Evolutionary conservation across 2,797 vertebrate genomes (phyloP).

Genomic region (Crenuchus spilurus): DNA sequence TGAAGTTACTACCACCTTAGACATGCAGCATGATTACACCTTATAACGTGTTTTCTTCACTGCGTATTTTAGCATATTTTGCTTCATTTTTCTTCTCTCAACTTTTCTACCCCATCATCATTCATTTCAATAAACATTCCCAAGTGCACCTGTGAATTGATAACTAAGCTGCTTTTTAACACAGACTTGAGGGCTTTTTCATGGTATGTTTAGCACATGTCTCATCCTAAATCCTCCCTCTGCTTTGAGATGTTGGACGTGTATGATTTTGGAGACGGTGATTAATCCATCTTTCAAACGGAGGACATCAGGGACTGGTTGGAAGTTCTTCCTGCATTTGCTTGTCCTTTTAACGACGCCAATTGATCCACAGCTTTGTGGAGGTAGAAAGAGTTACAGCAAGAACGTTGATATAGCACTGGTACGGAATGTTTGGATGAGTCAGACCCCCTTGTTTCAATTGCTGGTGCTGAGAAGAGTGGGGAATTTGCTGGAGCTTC

Average conservation of each 20-base stretch:
- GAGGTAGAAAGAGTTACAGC: background rate
- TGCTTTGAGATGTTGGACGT: background rate
- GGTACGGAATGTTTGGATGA: background rate
- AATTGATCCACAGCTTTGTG: background rate
- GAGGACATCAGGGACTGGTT: background rate
- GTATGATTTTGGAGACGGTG: background rate
- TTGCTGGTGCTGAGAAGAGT: background rate
- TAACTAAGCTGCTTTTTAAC: background rate
- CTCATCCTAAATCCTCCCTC: background rate
- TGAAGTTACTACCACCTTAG: too few species aligned
- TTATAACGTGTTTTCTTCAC: too few species aligned
- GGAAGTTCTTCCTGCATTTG: background rate
- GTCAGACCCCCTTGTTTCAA: constrained; percentile 14
- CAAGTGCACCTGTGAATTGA: background rate
- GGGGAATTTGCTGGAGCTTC: constrained; percentile 1
- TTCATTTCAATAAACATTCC: background rate
- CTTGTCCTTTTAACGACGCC: background rate
- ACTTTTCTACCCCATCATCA: too few species aligned
- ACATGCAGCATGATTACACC: too few species aligned
- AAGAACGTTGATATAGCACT: background rate
- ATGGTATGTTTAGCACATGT: background rate
- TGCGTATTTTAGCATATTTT: background rate
- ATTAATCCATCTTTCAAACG: background rate
- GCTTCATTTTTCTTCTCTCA: background rate
- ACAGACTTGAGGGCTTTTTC: background rate